These are phyloP conservation scores for Athalia cordata DNA, from an alignment of 2,888 invertebrate genomes.

Conservation along the genomic window DNA sequence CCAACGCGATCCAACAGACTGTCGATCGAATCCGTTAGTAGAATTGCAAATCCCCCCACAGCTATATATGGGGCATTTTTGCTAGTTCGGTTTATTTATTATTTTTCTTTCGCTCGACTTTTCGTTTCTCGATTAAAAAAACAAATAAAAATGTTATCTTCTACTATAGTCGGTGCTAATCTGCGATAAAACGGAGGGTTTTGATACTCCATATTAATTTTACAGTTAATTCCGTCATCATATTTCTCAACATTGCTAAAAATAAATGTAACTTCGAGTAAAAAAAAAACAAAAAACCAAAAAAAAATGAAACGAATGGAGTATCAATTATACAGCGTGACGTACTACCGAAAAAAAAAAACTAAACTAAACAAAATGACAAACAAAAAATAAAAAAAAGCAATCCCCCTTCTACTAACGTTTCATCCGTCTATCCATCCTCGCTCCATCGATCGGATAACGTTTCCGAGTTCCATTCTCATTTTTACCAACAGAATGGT, in stretches of 20 bases:
- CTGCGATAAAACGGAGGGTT: too few species aligned
- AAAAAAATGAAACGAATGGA: neutral
- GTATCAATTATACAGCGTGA: neutral
- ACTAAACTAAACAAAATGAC: neutral
- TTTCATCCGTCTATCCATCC: constrained; percentile 3
- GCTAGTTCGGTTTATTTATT: neutral
- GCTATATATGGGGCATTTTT: neutral
- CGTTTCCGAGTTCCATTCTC: constrained; percentile 13
- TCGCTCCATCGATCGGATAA: constrained; percentile 41
- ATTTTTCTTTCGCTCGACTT: neutral
- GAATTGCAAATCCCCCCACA: neutral
- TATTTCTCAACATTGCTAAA: too few species aligned
- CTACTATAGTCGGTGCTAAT: too few species aligned
- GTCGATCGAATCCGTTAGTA: constrained; percentile 1
- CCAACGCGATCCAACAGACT: constrained; percentile 18
- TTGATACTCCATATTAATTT: too few species aligned
- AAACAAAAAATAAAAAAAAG: neutral
- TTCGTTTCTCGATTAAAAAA: neutral
- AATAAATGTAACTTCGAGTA: too few species aligned
- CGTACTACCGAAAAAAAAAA: neutral
- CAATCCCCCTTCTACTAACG: too few species aligned
- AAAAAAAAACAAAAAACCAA: neutral
- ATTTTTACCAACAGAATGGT: constrained; percentile 1
- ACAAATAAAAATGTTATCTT: too few species aligned
- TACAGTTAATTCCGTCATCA: too few species aligned